Conservation (phyloP, 1,140 invertebrate species). For the Ceratoteleas bidentatus region DNA sequence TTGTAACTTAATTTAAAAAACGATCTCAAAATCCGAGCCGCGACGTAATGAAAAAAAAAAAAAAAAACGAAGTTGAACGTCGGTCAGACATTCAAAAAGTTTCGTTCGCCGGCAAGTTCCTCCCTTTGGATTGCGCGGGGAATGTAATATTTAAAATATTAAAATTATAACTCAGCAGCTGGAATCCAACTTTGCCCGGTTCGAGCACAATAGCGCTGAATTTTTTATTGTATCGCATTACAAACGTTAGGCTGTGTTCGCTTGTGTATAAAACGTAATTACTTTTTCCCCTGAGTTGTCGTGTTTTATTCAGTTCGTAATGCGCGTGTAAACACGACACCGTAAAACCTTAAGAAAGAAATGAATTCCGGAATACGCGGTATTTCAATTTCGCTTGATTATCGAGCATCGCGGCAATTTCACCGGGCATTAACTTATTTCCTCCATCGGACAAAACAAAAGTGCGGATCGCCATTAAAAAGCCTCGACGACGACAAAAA, state of each 20-base stretch:
- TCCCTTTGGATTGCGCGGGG: too few relatives aligned
- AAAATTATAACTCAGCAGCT: not conserved
- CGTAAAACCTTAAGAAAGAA: not conserved
- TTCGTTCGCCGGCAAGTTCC: too few relatives aligned
- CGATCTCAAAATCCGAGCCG: too few relatives aligned
- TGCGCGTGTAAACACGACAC: slow-evolving; percentile 7
- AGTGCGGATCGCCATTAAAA: slow-evolving; percentile 25
- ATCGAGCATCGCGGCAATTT: slow-evolving; percentile 20
- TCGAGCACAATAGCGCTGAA: slow-evolving; percentile 8
- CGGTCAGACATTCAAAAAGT: too few relatives aligned
- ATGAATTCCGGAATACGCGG: not conserved
- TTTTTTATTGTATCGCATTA: slow-evolving; percentile 16
- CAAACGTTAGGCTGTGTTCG: not conserved
- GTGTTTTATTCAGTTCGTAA: slow-evolving; percentile 2
- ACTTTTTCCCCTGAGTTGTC: not conserved
- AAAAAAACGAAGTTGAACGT: too few relatives aligned
- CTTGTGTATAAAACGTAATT: slow-evolving; percentile 13
- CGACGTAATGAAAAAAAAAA: too few relatives aligned
- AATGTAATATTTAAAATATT: not conserved
- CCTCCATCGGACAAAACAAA: slow-evolving; percentile 31
- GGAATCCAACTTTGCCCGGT: slow-evolving; percentile 1
- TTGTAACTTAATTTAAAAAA: too few relatives aligned
- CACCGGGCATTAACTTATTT: slow-evolving; percentile 21
- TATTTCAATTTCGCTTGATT: not conserved
- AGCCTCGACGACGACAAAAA: slow-evolving; percentile 30